Evolutionary conservation across 2,888 invertebrate species (phyloP), one percentile per base, ranked within the genome.

Genomic region (Lithophane leautieri): DNA sequence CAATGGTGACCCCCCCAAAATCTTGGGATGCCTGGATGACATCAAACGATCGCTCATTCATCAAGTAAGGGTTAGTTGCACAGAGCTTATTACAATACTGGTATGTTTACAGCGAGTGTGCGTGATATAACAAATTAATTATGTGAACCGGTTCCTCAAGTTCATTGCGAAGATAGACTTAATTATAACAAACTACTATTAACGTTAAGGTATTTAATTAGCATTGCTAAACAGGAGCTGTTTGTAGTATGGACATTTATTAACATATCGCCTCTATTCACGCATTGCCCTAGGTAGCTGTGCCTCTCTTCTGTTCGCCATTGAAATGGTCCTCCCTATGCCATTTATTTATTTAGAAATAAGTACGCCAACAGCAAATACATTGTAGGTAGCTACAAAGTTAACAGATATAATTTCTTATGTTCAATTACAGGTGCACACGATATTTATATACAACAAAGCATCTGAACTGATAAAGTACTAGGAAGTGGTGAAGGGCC

Each of bases 81-180:
- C n/a, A n/a, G n/a, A n/a, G n/a, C n/a, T n/a, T n/a, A n/a, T n/a
- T n/a, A n/a, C n/a, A n/a, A n/a, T n/a, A n/a, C 34, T 34, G 34
- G 34, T 34, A 34, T 34, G 34, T 34, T 6, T 34, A 42, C 47
- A 47, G 0, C 11, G 19, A 47, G 47, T 34, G 28, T 44, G 56
- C 74, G 44, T 63, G 42, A 25, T 22, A 12, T 44, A 56, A 42
- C 28, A n/a, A 52, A 67, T 52, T 65, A 65, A 80, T 73, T 28
- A 62, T 6, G 19, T 14, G 40, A 78, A 73, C 77, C 60, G 63
- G 81, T 78, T 76, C 28, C 4, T 75, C 81, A 81, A 75, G 74
- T 62, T 78, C 62, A 81, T 44, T 73, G 82, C 6, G 22, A 81
- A 67, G 50, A 67, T 81, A 61, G 40, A 54, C 34, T 42, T 56